These are phyloP conservation scores for Spisula solida DNA, from an alignment of 2,888 invertebrate genomes.

Conservation along the genomic window DNA sequence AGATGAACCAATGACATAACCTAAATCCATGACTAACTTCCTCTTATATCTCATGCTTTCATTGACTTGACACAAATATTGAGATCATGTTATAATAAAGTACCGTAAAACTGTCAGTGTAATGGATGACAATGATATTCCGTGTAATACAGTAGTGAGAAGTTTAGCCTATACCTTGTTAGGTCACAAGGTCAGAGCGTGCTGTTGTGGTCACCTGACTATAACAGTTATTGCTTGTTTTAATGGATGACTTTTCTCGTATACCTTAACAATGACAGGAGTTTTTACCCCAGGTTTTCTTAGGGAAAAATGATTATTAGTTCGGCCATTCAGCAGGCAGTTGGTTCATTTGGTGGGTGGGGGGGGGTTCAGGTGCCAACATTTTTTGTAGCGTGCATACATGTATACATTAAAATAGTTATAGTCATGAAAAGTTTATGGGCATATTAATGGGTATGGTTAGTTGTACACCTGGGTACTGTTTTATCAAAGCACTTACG, in stretches of 20 bases:
- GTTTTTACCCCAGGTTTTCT: no score
- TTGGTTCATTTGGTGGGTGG: no score
- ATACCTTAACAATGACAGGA: background rate
- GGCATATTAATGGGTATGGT: no score
- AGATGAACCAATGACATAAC: background rate
- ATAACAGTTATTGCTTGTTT: background rate
- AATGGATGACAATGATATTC: slow-evolving; percentile 23
- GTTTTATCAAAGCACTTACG: no score
- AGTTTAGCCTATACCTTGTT: slow-evolving; percentile 13
- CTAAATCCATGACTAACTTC: background rate
- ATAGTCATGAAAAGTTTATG: no score
- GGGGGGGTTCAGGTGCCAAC: no score
- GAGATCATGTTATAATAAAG: slow-evolving; percentile 1
- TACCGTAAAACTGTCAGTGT: slow-evolving; percentile 33
- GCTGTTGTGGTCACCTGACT: slow-evolving; percentile 20
- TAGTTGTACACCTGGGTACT: no score
- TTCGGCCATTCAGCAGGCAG: no score
- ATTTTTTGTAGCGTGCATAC: no score
- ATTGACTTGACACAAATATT: background rate
- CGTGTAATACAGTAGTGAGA: slow-evolving; percentile 8
- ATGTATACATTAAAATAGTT: no score
- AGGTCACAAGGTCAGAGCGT: slow-evolving; percentile 19
- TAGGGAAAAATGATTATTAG: no score
- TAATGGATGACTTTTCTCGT: background rate
- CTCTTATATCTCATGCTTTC: background rate